Evolutionary conservation across 2,113 vertebrate genomes (phyloP).

Genomic region (Rostratula benghalensis): DNA sequence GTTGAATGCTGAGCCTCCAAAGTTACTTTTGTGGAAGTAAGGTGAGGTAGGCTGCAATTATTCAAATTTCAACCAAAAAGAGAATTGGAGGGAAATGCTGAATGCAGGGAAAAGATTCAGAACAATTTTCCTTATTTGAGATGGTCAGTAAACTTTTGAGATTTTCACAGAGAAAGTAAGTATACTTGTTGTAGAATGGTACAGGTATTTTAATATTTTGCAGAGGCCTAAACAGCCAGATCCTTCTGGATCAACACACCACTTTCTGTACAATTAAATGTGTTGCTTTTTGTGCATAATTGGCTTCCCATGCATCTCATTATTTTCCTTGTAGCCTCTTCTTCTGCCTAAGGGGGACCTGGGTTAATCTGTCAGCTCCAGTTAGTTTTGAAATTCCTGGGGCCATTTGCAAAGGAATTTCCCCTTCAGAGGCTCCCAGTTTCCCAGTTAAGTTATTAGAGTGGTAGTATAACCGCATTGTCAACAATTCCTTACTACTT

Average conservation of each 20-base stretch:
- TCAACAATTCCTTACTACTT: background rate
- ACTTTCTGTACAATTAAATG: slow-evolving; percentile 36
- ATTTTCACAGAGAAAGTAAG: background rate
- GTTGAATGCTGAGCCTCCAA: background rate
- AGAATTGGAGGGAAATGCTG: background rate
- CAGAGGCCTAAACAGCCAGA: background rate
- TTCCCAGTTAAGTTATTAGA: slow-evolving; percentile 7
- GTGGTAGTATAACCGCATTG: background rate
- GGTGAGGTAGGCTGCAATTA: background rate
- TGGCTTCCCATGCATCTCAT: slow-evolving; percentile 47
- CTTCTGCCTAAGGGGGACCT: slow-evolving; percentile 51
- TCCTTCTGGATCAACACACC: slow-evolving; percentile 27
- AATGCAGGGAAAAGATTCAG: background rate
- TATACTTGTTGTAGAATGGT: background rate
- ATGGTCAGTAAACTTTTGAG: background rate
- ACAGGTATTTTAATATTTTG: background rate
- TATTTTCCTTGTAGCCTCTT: slow-evolving; percentile 46
- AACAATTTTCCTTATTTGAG: background rate
- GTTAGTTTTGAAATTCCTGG: slow-evolving; percentile 53
- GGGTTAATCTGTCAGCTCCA: slow-evolving; percentile 59
- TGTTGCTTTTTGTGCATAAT: slow-evolving; percentile 39
- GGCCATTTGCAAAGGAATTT: slow-evolving; percentile 54
- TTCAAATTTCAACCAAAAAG: background rate
- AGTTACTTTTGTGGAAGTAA: background rate
- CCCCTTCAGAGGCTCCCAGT: background rate